Evolutionary conservation across 2,888 invertebrate species (phyloP).

Genomic region (Silvanus unidentatus): DNA sequence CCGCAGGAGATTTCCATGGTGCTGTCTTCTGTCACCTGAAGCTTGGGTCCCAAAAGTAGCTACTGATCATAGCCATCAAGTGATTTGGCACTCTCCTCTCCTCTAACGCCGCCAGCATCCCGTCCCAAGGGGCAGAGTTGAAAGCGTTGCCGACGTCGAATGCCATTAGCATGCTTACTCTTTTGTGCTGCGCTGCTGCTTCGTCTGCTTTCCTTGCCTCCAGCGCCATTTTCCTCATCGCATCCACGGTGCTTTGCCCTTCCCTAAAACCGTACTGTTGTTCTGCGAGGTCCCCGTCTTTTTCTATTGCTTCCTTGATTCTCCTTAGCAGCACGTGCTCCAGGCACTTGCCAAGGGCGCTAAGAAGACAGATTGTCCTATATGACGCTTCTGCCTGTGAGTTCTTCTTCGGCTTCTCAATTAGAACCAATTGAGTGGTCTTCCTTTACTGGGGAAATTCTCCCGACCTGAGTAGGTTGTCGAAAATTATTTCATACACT

Average conservation of each 20-base stretch:
- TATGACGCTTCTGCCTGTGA: constrained; percentile 7
- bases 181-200: not conserved
- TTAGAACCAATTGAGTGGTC: constrained; percentile 15
- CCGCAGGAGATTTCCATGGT: not conserved
- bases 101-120: not conserved
- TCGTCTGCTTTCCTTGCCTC: not conserved
- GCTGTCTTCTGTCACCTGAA: not conserved
- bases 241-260: constrained; percentile 11
- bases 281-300: constrained; percentile 3
- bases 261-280: constrained; percentile 16
- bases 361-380: constrained; percentile 16
- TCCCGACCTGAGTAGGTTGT: constrained; percentile 9
- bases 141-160: constrained; percentile 3
- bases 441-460: constrained; percentile 20
- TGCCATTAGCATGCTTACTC: not conserved
- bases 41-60: not conserved
- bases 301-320: constrained; percentile 8
- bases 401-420: constrained; percentile 11
- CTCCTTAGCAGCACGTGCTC: constrained; percentile 11
- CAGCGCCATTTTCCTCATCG: constrained; percentile 3
- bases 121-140: not conserved
- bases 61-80: not conserved
- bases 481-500: constrained; percentile 9
- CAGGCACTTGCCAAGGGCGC: constrained; percentile 10
- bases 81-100: not conserved